These are phyloP conservation scores for Crocuta crocuta DNA, from an alignment of 2,113 vertebrate species.

Conservation along the genomic window DNA sequence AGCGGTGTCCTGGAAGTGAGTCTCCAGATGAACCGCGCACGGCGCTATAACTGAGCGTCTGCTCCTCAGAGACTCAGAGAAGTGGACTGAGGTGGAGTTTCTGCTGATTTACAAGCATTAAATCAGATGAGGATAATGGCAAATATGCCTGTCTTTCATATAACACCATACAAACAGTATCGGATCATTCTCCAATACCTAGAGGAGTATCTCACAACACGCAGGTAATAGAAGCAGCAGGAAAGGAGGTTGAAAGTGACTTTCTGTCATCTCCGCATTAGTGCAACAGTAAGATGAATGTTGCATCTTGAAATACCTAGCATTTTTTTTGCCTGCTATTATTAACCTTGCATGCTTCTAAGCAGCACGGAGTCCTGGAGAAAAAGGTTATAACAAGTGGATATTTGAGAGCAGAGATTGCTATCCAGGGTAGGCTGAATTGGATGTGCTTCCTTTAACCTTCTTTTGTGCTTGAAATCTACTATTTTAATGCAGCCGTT, in stretches of 20 bases:
- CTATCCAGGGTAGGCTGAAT: neutral
- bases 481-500: neutral
- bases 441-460: slow-evolving; percentile 11
- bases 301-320: neutral
- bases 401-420: slow-evolving; percentile 22
- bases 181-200: slow-evolving; percentile 52
- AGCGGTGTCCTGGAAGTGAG: neutral
- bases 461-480: slow-evolving; percentile 1
- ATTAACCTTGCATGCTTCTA: slow-evolving; percentile 60
- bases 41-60: neutral
- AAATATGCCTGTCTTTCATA: neutral
- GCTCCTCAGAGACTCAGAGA: neutral
- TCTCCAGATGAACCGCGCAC: neutral
- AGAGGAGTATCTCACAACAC: slow-evolving; percentile 32
- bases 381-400: slow-evolving; percentile 51
- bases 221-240: slow-evolving; percentile 67
- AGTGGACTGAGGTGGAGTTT: neutral
- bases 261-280: slow-evolving; percentile 75
- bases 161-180: fast-evolving
- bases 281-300: slow-evolving; percentile 57
- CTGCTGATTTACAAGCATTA: slow-evolving; percentile 33
- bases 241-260: slow-evolving; percentile 72
- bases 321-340: slow-evolving; percentile 75
- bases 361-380: neutral
- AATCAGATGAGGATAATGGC: slow-evolving; percentile 25